Evolutionary conservation across 2,888 invertebrate genomes (phyloP), one percentile per base, ranked within the genome.

Genomic region (Drosophila borborema): DNA sequence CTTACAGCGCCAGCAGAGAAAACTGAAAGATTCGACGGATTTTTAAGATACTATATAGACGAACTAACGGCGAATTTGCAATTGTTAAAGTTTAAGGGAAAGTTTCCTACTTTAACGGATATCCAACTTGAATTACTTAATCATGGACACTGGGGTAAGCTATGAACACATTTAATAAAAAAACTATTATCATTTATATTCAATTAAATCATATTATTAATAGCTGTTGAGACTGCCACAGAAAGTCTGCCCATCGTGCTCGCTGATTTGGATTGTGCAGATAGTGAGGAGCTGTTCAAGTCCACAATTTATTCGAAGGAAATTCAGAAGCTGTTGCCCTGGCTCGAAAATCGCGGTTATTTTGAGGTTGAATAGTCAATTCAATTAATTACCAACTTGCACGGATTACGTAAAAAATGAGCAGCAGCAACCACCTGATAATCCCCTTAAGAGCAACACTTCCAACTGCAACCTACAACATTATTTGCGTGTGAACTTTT

Each of bases 111-210:
- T 2, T 71, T 92, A 1, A 88, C 80, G 9, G 90, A 91, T 16
- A 55, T 92, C 23, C 91, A 92, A 34, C 59, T 89, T 54, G 75
- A 89, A 38, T 61, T 92, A 36, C 74, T 89, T 0, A 83, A 88
- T 45, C 76, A 77, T 23, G 87, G 88, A 9, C 78, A 83, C 66
- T 90, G 82, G 80, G 86, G 92, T 92, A 64, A 64, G 54, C 34
- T 8, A 8, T 12, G 18, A 0, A 5, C 5, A 14, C 14, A 28
- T 1, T 28, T 4, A 28, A 6, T 4, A 28, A 28, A 28, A 28
- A 28, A 28, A 28, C 1, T 28, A 6, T 6, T 28, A 1, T 28
- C 5, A 28, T 28, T 6, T 28, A 28, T 28, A 28, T 28, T 6
- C 1, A 28, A 6, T 5, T 28, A 28, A 38, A 38, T 14, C 14